phyloP scores from a whole-genome alignment of 2,113 vertebrate species.

The Arenaria interpres region DNA sequence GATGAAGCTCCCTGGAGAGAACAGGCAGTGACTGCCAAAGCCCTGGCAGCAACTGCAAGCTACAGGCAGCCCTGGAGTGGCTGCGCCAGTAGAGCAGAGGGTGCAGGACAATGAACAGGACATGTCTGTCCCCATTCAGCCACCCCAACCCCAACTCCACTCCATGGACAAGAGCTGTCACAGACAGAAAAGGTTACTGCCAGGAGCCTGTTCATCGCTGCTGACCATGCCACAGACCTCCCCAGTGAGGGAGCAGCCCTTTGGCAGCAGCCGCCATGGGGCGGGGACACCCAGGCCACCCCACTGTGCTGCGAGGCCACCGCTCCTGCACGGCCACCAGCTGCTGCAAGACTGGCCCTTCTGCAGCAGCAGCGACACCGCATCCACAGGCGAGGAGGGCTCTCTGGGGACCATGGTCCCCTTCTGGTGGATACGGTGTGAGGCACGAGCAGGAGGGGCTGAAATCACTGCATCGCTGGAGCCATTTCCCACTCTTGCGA shows the following conservation, averaged over 20 bases:
- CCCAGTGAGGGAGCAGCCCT: fast-evolving
- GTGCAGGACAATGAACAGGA: not conserved
- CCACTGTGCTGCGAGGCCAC: fast-evolving
- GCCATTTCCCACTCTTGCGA: not conserved
- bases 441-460: not conserved
- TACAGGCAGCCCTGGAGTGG: fast-evolving
- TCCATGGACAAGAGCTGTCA: not conserved
- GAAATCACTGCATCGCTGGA: not conserved
- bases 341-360: no score
- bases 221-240: fast-evolving
- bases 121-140: not conserved
- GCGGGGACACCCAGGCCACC: not conserved
- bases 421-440: not conserved
- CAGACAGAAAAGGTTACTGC: not conserved
- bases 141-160: not conserved
- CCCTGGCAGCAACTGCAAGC: not conserved
- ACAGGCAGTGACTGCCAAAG: fast-evolving
- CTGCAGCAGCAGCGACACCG: fast-evolving
- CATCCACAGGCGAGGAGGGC: fast-evolving
- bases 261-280: no score
- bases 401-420: not conserved
- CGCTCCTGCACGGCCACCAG: not conserved
- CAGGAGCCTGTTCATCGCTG: not conserved
- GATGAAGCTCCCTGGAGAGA: not conserved
- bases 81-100: not conserved